These are phyloP conservation scores for Auanema freiburgensis DNA, from an alignment of 2,888 invertebrate genomes.

Conservation along the genomic window DNA sequence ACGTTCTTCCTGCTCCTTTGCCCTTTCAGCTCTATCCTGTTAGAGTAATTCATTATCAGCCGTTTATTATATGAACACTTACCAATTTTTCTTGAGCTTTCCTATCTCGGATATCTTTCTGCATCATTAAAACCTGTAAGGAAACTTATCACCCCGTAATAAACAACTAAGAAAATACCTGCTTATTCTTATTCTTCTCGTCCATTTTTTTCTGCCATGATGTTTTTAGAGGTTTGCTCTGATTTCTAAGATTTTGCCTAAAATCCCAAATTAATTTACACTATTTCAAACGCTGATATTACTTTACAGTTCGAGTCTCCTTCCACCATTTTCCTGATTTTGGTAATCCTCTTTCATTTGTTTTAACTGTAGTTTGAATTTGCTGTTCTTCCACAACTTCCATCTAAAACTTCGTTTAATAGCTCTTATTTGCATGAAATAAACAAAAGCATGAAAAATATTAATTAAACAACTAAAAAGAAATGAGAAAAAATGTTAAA, in stretches of 20 bases:
- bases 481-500: not conserved
- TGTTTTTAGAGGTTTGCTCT: conserved; percentile 39
- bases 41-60: not conserved
- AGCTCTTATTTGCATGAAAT: not conserved
- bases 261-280: too few relatives aligned
- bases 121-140: conserved; percentile 18
- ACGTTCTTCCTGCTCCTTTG: conserved; percentile 55
- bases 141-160: conserved; percentile 16
- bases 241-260: conserved; percentile 44
- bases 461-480: not conserved
- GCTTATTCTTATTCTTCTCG: conserved; percentile 39
- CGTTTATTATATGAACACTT: not conserved
- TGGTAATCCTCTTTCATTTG: conserved; percentile 2
- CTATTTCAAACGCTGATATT: too few relatives aligned
- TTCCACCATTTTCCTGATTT: conserved; percentile 28
- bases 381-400: conserved; percentile 1
- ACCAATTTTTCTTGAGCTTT: conserved; percentile 26
- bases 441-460: not conserved
- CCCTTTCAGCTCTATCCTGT: conserved; percentile 37
- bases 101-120: conserved; percentile 33
- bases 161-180: conserved; percentile 33
- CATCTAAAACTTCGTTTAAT: not conserved
- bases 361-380: not conserved
- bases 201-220: conserved; percentile 56
- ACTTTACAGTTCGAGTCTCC: conserved; percentile 6